Base-by-base conservation (phyloP, 2,888 invertebrate genomes). In the Therioaphis trifolii region DNA sequence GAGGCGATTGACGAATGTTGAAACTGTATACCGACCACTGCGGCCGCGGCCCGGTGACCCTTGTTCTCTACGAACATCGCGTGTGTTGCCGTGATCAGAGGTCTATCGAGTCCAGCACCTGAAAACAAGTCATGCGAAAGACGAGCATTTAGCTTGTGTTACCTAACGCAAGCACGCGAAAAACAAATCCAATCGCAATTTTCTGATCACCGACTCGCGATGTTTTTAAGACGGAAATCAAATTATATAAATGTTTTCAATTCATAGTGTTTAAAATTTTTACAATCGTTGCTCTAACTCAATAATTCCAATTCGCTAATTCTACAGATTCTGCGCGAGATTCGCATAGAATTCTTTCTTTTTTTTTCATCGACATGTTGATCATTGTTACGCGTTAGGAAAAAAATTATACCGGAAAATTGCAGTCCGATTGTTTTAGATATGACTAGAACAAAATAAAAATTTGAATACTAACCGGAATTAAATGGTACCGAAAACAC, bases 21-120 rank as follows among this genome's bases (percentile, higher is more conserved):
- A 89, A 96, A 96, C 88, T 96, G 95, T 46, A 97, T 89, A 0
- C 97, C 97, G n/a, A 96, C 96, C 4, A 97, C 97, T 0, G 96
- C 97, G 0, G 95, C 96, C 0, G 96, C 95, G 0, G 96, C 95
- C 86, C 94, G 91, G 87, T 95, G 94, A 0, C 94, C 94, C 86
- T 94, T 92, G 85, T 93, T 93, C 87, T 95, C 95, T 29, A 96
- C 93, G 88, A 96, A 96, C 72, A 96, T 93, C 0, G 97, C 96
- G 88, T 96, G 95, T 0, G 96, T 95, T n/a, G 96, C 96, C 52
- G 96, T 94, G 3, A 96, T 95, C 11, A 80, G 74, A 46, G 85
- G 85, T 27, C 84, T 71, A 43, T 77, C 66, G 1, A 84, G 77
- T 40, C 84, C 71, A 21, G 84, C 68, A 2, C 84, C 85, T 78